Conservation (phyloP, 2,113 vertebrate species). For the Nothocercus julius region DNA sequence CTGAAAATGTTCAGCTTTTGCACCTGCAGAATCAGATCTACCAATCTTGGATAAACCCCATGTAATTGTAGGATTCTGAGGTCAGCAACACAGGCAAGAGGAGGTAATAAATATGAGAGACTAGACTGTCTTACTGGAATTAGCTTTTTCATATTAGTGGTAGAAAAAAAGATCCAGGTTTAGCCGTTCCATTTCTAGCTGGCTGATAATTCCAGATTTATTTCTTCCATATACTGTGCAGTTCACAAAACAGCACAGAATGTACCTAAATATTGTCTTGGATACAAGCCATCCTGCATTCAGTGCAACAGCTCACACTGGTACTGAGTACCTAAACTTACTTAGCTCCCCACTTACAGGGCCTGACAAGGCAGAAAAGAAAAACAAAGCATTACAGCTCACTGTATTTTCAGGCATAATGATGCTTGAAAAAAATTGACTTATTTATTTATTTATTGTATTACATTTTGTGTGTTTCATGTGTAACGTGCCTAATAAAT, state of each 20-base stretch:
- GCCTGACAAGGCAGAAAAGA: background rate
- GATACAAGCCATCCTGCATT: background rate
- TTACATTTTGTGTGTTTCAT: background rate
- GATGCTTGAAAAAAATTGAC: slow-evolving; percentile 9
- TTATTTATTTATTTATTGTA: background rate
- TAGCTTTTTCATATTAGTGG: background rate
- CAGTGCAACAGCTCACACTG: background rate
- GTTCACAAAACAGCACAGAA: background rate
- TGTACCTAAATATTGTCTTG: background rate
- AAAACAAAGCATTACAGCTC: background rate
- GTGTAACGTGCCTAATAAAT: slow-evolving; percentile 41
- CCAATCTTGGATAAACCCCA: background rate
- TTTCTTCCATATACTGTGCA: background rate
- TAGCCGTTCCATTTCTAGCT: background rate
- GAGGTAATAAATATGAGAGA: rapidly evolving
- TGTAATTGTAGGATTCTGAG: background rate
- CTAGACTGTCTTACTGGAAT: background rate
- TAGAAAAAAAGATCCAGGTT: background rate
- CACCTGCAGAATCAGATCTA: background rate
- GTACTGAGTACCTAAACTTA: background rate
- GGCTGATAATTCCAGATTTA: background rate
- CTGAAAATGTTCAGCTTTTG: background rate
- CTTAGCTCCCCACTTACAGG: background rate
- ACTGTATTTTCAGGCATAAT: slow-evolving; percentile 9
- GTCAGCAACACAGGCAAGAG: background rate